Base-by-base conservation (phyloP, 1,140 invertebrate genomes). In the Drosophila sturtevanti region DNA sequence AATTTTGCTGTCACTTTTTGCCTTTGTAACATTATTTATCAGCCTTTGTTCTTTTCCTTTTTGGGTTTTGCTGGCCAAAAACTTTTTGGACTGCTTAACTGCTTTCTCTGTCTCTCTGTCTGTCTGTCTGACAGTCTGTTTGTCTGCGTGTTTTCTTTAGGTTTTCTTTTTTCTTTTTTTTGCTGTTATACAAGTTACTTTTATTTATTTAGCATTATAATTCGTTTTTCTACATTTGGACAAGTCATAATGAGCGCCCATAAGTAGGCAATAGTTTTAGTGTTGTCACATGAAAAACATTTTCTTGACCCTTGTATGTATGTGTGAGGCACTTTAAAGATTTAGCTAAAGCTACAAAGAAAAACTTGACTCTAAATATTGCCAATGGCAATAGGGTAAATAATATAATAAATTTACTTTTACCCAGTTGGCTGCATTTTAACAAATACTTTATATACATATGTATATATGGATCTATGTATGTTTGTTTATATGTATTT, bases 331-430 rank as follows among this genome's bases (percentile, higher is more conserved):
- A 48, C 35, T 68, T 75, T 58, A 68, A 68, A 63, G 51, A 38
- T 54, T 74, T 60, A 58, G 37, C 70, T 68, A 31, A 62, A 51
- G 58, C 72, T 24, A 51, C 38, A 41, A 18, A 27, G 63, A 75
- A 59, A 51, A 59, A 63, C 14, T 44, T 51, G 38, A 59, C 76
- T 54, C 52, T 58, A 44, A 7, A 44, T 44, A 44, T 44, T 63
- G 14, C 1, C 34, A 58, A 35, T 27, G 24, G 55, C 55, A 22
- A 37, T n/a, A n/a, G 72, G 63, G 58, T 31, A n/a, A n/a, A n/a
- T n/a, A 48, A 77, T 77, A 77, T 77, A 77, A 77, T 56, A 77
- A 59, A 77, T 77, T 77, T 77, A 76, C 58, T 63, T 77, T 54
- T 44, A 41, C 60, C 66, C 72, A 64, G 65, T 69, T 76, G 72